phyloP scores from a whole-genome alignment of 1,140 invertebrate species.

The Catajapyx aquilonaris region DNA sequence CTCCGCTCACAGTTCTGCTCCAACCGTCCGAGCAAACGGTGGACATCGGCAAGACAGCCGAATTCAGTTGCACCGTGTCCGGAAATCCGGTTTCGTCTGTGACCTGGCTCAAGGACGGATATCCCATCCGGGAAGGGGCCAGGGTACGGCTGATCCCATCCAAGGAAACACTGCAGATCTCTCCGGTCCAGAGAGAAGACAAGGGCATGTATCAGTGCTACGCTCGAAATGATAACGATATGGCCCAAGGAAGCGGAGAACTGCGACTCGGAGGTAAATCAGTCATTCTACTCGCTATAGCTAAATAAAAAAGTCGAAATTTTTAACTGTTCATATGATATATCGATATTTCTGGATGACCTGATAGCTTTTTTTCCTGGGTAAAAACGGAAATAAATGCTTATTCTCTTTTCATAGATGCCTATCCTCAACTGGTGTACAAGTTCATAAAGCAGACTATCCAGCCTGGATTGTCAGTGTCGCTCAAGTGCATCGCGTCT shows the following conservation, averaged over 20 bases:
- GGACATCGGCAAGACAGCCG: slow-evolving; percentile 21
- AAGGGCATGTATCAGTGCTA: slow-evolving; percentile 33
- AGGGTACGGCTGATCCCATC: slow-evolving; percentile 12
- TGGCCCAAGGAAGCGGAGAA: slow-evolving; percentile 24
- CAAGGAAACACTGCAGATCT: slow-evolving; percentile 13
- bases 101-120: slow-evolving; percentile 15
- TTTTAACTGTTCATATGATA: no score
- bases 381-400: no score
- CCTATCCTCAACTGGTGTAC: slow-evolving; percentile 14
- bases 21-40: slow-evolving; percentile 21
- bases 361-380: no score
- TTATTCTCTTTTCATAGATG: slow-evolving; percentile 13
- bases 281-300: no score
- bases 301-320: no score
- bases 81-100: slow-evolving; percentile 18
- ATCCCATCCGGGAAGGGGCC: slow-evolving; percentile 13
- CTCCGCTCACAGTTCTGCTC: slow-evolving; percentile 19
- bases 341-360: no score
- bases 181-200: slow-evolving; percentile 21
- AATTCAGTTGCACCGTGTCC: slow-evolving; percentile 21
- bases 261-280: slow-evolving; percentile 26
- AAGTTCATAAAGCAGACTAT: slow-evolving; percentile 22
- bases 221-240: slow-evolving; percentile 21
- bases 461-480: slow-evolving; percentile 21
- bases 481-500: slow-evolving; percentile 23